phyloP scores from a whole-genome alignment of 2,888 invertebrate genomes.

The Eurytoma californica region DNA sequence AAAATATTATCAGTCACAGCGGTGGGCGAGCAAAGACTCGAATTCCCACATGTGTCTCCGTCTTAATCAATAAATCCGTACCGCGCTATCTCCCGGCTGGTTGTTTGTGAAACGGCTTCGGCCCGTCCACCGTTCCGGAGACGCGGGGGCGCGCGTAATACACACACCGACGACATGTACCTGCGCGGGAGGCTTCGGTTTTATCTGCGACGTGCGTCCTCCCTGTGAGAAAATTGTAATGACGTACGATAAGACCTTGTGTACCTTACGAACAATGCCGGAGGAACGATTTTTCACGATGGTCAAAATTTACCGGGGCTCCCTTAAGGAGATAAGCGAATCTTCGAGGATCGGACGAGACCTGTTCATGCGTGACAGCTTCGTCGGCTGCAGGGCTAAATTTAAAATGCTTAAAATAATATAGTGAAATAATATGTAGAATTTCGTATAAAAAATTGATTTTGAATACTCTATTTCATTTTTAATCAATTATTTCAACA shows the following conservation, averaged over 20 bases:
- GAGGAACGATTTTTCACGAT: not conserved
- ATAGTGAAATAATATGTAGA: not conserved
- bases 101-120: slow-evolving; percentile 42
- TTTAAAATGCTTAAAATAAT: not conserved
- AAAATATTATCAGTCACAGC: no score
- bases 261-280: not conserved
- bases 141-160: slow-evolving; percentile 10
- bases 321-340: not conserved
- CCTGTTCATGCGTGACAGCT: no score
- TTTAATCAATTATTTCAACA: not conserved
- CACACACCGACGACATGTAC: slow-evolving; percentile 22
- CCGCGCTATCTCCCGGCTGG: slow-evolving; percentile 31
- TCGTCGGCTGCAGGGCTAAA: not conserved
- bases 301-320: not conserved
- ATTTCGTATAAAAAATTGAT: no score
- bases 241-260: slow-evolving; percentile 20
- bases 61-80: slow-evolving; percentile 48
- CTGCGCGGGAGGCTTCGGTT: slow-evolving; percentile 16
- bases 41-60: slow-evolving; percentile 27
- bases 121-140: not conserved
- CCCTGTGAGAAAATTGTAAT: slow-evolving; percentile 40
- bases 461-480: not conserved
- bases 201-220: slow-evolving; percentile 28
- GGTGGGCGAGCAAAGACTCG: not conserved
- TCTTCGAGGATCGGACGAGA: not conserved